Evolutionary conservation across 2,888 invertebrate species (phyloP).

Genomic region (Petrolisthes cinctipes): DNA sequence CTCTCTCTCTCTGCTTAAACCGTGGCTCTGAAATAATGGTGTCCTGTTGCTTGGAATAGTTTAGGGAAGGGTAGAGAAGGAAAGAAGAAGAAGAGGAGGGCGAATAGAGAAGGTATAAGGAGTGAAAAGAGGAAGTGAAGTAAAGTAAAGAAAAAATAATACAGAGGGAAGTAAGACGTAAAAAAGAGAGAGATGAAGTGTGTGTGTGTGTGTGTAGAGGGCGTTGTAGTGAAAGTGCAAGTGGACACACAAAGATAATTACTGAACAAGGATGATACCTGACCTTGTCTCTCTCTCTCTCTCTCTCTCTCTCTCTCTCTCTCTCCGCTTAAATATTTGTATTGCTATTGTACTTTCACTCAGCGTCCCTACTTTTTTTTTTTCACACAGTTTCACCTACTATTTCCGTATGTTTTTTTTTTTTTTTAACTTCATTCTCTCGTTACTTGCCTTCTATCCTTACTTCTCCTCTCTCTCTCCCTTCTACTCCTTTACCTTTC

Average conservation of each 20-base stretch:
- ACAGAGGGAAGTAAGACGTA: neutral
- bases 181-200: neutral
- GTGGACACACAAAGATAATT: neutral
- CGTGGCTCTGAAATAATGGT: no score
- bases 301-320: conserved; percentile 13
- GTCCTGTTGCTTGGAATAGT: no score
- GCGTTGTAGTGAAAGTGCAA: neutral
- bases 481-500: neutral
- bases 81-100: neutral
- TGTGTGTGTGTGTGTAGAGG: neutral
- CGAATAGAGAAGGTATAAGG: neutral
- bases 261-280: neutral
- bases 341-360: neutral
- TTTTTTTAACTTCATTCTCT: neutral
- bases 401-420: neutral
- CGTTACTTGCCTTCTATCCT: neutral
- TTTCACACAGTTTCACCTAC: neutral
- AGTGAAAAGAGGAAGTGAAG: neutral
- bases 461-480: neutral
- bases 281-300: neutral
- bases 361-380: neutral
- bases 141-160: neutral
- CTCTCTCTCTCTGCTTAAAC: neutral
- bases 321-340: neutral
- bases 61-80: neutral